phyloP scores from a whole-genome alignment of 1,140 invertebrate genomes.

The Halictus rubicundus region DNA sequence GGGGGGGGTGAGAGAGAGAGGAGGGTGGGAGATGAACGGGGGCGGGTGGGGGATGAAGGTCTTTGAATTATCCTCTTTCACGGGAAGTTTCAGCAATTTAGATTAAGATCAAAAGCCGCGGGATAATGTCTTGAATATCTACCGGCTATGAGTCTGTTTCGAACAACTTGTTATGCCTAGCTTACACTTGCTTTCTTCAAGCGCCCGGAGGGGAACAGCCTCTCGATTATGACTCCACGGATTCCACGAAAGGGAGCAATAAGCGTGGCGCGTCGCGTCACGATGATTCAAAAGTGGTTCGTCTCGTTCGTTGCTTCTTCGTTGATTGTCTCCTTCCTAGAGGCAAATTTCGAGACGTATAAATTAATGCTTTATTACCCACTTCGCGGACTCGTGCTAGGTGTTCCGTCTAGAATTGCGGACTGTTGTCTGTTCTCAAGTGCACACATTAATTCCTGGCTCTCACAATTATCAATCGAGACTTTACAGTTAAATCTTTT shows the following conservation, averaged over 20 bases:
- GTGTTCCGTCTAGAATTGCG: no score
- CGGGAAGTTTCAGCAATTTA: slow-evolving; percentile 59
- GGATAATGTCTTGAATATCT: slow-evolving; percentile 52
- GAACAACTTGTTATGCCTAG: slow-evolving; percentile 33
- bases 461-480: no score
- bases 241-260: not conserved
- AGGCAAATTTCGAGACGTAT: not conserved
- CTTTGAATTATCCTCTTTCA: slow-evolving; percentile 47
- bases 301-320: not conserved
- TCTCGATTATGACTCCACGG: slow-evolving; percentile 8
- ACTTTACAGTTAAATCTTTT: no score
- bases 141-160: slow-evolving; percentile 24
- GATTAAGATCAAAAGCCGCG: slow-evolving; percentile 64
- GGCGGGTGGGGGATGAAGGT: not conserved
- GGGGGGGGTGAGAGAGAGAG: not conserved
- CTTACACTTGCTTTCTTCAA: slow-evolving; percentile 28
- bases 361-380: not conserved
- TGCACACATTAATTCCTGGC: no score
- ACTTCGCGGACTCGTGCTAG: no score
- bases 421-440: no score
- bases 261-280: not conserved
- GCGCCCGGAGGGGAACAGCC: not conserved
- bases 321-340: not conserved
- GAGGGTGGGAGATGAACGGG: not conserved
- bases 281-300: not conserved